Evolutionary conservation across 2,113 vertebrate genomes (phyloP).

Genomic region (Haemorhous mexicanus): DNA sequence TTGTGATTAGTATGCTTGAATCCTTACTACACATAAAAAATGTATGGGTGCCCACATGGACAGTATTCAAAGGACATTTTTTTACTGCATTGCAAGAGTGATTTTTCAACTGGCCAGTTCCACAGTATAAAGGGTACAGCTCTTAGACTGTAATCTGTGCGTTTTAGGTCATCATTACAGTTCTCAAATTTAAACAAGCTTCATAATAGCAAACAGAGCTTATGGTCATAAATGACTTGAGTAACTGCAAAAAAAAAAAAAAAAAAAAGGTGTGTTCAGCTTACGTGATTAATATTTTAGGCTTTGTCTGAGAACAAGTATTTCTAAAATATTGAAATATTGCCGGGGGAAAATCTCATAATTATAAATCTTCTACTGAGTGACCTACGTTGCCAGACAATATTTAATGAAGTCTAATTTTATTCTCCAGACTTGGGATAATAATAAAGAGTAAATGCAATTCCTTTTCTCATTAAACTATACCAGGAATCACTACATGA

Average conservation of each 20-base stretch:
- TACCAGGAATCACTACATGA: neutral
- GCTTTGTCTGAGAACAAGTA: neutral
- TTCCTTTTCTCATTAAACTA: neutral
- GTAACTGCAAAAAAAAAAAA: neutral
- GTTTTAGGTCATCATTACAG: neutral
- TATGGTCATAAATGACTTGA: neutral
- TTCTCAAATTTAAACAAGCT: neutral
- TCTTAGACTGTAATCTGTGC: neutral
- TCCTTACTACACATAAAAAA: no score
- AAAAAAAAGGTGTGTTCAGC: neutral
- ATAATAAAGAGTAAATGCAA: neutral
- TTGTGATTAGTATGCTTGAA: neutral
- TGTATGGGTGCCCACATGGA: neutral
- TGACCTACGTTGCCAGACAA: neutral
- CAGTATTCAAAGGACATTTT: fast-evolving
- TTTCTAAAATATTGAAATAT: neutral
- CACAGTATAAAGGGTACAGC: neutral
- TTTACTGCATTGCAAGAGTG: neutral
- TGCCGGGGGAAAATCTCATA: neutral
- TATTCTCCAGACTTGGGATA: neutral
- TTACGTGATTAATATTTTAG: neutral
- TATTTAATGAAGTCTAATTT: neutral
- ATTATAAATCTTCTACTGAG: neutral
- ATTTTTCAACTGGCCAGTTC: neutral
- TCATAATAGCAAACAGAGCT: neutral